phyloP scores from a whole-genome alignment of 92 coral and sea anemone species.

The Phenganax marumi region DNA sequence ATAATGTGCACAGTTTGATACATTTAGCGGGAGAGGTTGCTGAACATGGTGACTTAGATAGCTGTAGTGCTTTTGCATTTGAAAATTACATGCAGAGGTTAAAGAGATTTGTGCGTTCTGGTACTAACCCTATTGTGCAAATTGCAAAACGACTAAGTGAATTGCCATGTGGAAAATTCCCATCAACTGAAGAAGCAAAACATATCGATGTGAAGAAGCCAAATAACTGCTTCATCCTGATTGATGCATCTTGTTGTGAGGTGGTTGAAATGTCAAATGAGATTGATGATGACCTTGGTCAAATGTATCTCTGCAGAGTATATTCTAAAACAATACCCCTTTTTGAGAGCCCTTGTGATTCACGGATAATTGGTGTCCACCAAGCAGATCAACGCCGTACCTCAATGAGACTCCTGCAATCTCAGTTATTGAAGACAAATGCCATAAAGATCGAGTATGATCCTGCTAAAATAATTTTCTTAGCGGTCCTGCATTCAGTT shows the following conservation, averaged over 20 bases:
- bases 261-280: conserved; percentile 1
- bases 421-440: neutral
- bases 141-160: conserved; percentile 19
- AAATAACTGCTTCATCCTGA: neutral
- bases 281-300: neutral
- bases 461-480: neutral
- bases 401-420: neutral
- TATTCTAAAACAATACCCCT: conserved; percentile 6
- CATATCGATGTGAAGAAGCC: neutral
- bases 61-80: conserved; percentile 2
- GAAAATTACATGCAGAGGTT: neutral
- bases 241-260: neutral
- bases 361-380: conserved; percentile 9
- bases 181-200: conserved; percentile 5
- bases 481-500: neutral
- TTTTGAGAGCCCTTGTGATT: conserved; percentile 15
- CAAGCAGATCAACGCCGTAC: neutral
- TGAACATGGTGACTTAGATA: conserved; percentile 11
- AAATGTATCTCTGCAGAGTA: conserved; percentile 4
- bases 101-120: conserved; percentile 12
- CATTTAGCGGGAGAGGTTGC: conserved; percentile 19
- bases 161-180: conserved; percentile 7
- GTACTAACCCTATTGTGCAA: conserved; percentile 17
- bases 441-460: conserved; percentile 4
- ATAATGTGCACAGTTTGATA: conserved; percentile 23